Percentiles rank a stretch among this genome's conserved stretches.
These are phyloP conservation scores for Macrocentrus cingulum DNA, from an alignment of 1,140 invertebrate species.

Conservation along the genomic window DNA sequence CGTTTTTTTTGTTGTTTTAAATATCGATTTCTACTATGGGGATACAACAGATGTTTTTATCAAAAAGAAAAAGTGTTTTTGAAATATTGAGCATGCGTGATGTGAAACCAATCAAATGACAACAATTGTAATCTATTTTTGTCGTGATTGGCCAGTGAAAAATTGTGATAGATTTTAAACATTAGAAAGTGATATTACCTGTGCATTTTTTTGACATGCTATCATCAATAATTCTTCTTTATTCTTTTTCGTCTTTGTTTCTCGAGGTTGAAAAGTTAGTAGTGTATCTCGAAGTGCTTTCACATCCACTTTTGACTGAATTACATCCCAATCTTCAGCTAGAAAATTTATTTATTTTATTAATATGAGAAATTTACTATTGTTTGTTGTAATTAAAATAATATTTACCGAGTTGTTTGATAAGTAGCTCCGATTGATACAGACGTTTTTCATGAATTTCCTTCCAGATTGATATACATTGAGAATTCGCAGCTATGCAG, in stretches of 20 bases:
- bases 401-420: constrained; percentile 58
- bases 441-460: constrained; percentile 61
- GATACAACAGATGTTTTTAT: too few relatives aligned
- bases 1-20: not conserved
- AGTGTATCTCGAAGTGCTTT: constrained; percentile 43
- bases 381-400: not conserved
- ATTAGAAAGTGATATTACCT: constrained; percentile 33
- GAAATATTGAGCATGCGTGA: too few relatives aligned
- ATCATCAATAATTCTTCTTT: constrained; percentile 44
- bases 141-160: not conserved
- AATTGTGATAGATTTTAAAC: not conserved
- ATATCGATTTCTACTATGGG: too few relatives aligned
- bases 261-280: constrained; percentile 37
- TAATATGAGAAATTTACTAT: constrained; percentile 1
- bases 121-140: not conserved
- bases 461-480: constrained; percentile 61
- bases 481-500: constrained; percentile 57
- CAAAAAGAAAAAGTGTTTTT: too few relatives aligned
- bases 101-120: not conserved
- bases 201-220: constrained; percentile 36
- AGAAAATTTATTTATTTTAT: constrained; percentile 17
- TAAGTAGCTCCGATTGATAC: constrained; percentile 52
- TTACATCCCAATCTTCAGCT: constrained; percentile 44
- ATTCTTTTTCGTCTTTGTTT: constrained; percentile 48
- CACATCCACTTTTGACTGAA: constrained; percentile 37